phyloP scores from a whole-genome alignment of 2,888 invertebrate genomes.

The Ditylenchus weischeri region DNA sequence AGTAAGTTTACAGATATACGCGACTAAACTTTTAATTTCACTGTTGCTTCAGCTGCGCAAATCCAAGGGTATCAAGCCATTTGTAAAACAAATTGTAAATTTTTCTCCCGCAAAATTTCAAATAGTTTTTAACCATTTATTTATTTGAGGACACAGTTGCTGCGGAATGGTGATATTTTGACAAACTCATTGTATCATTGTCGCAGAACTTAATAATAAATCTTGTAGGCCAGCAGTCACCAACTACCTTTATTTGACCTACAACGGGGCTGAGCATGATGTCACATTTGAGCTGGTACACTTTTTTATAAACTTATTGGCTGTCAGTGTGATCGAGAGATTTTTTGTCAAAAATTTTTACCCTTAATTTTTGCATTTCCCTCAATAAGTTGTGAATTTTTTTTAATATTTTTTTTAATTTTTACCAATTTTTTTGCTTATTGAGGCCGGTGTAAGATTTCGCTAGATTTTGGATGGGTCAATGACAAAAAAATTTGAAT shows the following conservation, averaged over 20 bases:
- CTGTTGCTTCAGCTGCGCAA: conserved; percentile 39
- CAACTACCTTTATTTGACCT: conserved; percentile 96
- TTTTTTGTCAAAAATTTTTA: too few species aligned
- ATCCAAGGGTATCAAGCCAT: conserved; percentile 70
- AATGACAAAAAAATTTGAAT: too few species aligned
- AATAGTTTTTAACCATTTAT: too few species aligned
- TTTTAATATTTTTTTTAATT: too few species aligned
- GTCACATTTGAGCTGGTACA: conserved; percentile 59
- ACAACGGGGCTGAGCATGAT: conserved; percentile 81
- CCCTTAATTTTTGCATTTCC: too few species aligned
- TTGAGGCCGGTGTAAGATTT: too few species aligned
- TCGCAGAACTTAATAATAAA: too few species aligned
- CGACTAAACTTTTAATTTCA: background rate
- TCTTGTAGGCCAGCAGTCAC: conserved; percentile 78
- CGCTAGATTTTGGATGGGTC: too few species aligned
- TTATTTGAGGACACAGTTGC: conserved; percentile 73
- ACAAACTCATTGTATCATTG: too few species aligned
- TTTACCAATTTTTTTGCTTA: too few species aligned
- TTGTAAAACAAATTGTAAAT: conserved; percentile 87
- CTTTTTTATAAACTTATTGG: background rate
- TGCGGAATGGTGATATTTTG: conserved; percentile 73
- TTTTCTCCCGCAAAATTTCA: too few species aligned
- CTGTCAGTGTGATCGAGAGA: background rate
- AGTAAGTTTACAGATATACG: background rate
- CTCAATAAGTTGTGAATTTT: too few species aligned